These are phyloP conservation scores for Petroica traversi DNA, from an alignment of 2,113 vertebrate genomes.

Conservation along the genomic window DNA sequence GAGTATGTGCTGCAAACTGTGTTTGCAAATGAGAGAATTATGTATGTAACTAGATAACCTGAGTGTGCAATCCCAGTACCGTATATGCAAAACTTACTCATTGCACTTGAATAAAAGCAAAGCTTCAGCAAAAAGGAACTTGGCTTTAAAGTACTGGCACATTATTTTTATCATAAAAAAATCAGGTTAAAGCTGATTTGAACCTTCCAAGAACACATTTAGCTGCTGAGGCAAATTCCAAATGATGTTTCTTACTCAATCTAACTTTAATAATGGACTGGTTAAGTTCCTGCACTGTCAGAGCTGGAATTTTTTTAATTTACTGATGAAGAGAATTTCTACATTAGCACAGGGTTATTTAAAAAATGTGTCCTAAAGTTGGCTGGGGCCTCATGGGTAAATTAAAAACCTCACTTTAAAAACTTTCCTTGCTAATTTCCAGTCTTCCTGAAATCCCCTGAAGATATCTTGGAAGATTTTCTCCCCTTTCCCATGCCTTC, in stretches of 20 bases:
- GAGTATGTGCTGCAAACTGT: conserved; percentile 16
- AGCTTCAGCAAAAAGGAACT: not conserved
- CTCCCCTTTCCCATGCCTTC: not conserved
- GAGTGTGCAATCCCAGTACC: not conserved
- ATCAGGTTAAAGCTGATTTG: conserved; percentile 15
- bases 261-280: not conserved
- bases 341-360: not conserved
- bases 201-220: not conserved
- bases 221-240: not conserved
- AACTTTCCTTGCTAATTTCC: not conserved
- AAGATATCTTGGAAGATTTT: not conserved
- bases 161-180: not conserved
- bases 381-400: not conserved
- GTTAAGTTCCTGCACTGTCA: not conserved
- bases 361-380: not conserved
- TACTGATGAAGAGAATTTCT: not conserved
- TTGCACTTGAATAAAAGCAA: not conserved
- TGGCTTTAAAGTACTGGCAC: not conserved
- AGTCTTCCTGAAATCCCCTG: not conserved
- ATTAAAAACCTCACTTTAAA: conserved; percentile 24
- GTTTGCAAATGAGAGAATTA: conserved; percentile 3
- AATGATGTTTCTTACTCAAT: not conserved
- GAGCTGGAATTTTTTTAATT: not conserved
- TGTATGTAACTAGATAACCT: not conserved
- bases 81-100: not conserved